Evolutionary conservation across 2,797 vertebrate species (phyloP).

Genomic region (Siniperca scherzeri): DNA sequence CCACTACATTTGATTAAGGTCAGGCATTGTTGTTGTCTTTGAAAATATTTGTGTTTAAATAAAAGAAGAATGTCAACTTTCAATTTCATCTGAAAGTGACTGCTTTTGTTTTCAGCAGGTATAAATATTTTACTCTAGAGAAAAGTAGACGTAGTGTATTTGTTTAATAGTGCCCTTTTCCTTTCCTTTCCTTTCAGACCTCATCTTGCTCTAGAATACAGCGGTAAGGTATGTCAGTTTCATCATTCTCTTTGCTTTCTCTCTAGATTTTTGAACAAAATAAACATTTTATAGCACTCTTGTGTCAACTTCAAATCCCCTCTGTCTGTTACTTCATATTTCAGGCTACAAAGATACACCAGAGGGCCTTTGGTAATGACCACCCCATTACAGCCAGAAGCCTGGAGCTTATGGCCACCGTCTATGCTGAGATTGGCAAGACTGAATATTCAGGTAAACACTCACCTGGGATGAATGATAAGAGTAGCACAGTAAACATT

Average conservation of each 20-base stretch:
- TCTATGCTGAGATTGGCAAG: slow-evolving; percentile 88
- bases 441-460: slow-evolving; percentile 87
- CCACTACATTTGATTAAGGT: slow-evolving; percentile 48
- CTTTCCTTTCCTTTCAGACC: slow-evolving; percentile 80
- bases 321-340: slow-evolving; percentile 38
- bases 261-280: slow-evolving; percentile 9
- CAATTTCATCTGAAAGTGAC: slow-evolving; percentile 23
- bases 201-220: slow-evolving; percentile 89
- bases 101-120: slow-evolving; percentile 13
- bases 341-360: slow-evolving; percentile 89
- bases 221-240: slow-evolving; percentile 84
- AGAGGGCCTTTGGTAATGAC: slow-evolving; percentile 86
- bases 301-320: neutral
- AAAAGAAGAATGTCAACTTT: slow-evolving; percentile 16
- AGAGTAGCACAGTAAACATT: slow-evolving; percentile 6
- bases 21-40: slow-evolving; percentile 38
- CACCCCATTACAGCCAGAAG: slow-evolving; percentile 87
- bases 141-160: neutral
- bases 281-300: neutral
- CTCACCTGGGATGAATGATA: neutral
- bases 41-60: slow-evolving; percentile 48
- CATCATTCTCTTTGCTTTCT: neutral
- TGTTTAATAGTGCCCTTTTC: slow-evolving; percentile 17
- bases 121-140: slow-evolving; percentile 12
- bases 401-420: slow-evolving; percentile 87